These are phyloP conservation scores for Platycnemis pennipes DNA, from an alignment of 2,888 invertebrate species.

Conservation along the genomic window DNA sequence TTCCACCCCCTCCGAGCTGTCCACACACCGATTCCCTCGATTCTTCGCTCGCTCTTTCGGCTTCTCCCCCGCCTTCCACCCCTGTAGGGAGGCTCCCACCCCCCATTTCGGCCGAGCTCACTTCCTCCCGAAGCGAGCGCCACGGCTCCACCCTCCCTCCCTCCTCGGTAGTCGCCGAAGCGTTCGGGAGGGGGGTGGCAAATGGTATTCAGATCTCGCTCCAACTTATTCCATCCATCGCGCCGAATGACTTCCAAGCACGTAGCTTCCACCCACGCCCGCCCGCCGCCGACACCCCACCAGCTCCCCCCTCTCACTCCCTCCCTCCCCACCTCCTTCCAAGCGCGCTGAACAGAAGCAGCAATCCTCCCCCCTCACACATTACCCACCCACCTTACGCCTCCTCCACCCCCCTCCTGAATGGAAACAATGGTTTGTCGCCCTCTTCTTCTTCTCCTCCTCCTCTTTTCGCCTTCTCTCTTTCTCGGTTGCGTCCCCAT, in stretches of 20 bases:
- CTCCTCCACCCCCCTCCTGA: not conserved
- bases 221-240: conserved; percentile 40
- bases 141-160: not conserved
- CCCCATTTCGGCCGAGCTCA: not conserved
- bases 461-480: conserved; percentile 12
- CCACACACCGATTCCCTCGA: not conserved
- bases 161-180: not conserved
- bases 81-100: not conserved
- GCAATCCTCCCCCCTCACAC: not conserved
- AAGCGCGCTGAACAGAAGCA: not conserved
- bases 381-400: not conserved
- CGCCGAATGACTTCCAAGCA: not conserved
- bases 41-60: not conserved
- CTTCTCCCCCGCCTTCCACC: not conserved
- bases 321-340: no score
- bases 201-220: conserved; percentile 36
- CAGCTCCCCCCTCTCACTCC: not conserved
- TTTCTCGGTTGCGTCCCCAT: not conserved
- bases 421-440: conserved; percentile 21
- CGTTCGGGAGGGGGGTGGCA: not conserved
- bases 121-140: not conserved
- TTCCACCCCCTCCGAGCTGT: not conserved
- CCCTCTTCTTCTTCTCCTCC: not conserved
- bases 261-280: not conserved
- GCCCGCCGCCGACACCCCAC: not conserved